Evolutionary conservation across 92 coral and sea anemone genomes (phyloP).

Genomic region (Micromussa lordhowensis): DNA sequence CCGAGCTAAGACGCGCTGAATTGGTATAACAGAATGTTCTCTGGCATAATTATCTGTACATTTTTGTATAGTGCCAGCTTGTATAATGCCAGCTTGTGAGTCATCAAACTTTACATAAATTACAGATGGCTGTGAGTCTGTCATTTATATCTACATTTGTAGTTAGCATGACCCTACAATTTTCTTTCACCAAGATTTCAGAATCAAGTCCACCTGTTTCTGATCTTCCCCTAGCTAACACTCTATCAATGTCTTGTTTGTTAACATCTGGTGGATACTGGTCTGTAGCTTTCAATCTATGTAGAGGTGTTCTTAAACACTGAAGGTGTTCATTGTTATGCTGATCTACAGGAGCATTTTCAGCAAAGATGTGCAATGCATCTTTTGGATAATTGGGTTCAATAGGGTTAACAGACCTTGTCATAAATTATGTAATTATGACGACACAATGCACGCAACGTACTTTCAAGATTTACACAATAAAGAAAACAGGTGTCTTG

Average conservation of each 20-base stretch:
- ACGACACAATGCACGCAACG: too few relatives aligned
- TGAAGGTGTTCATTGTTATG: conserved; percentile 47
- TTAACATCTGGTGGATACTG: conserved; percentile 64
- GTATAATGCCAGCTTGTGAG: conserved; percentile 49
- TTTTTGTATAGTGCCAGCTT: conserved; percentile 28
- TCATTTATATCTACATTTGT: too few relatives aligned
- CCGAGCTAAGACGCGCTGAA: conserved; percentile 67
- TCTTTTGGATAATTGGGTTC: conserved; percentile 44
- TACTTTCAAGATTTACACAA: too few relatives aligned
- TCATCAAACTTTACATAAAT: conserved; percentile 70
- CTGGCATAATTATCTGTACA: conserved; percentile 45
- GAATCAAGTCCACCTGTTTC: conserved; percentile 76
- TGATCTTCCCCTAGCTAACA: conserved; percentile 64
- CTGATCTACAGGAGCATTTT: conserved; percentile 63
- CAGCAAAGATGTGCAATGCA: conserved; percentile 67
- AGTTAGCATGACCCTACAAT: conserved; percentile 45
- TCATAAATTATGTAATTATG: too few relatives aligned
- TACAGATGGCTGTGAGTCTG: conserved; percentile 27
- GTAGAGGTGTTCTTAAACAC: conserved; percentile 38
- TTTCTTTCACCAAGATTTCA: conserved; percentile 64
- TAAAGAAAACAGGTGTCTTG: too few relatives aligned
- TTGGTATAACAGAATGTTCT: conserved; percentile 56
- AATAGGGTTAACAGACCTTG: too few relatives aligned
- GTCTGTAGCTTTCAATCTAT: conserved; percentile 66
- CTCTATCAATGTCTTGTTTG: conserved; percentile 63